phyloP scores from a whole-genome alignment of 2,888 invertebrate genomes.

The Empis stercorea region DNA sequence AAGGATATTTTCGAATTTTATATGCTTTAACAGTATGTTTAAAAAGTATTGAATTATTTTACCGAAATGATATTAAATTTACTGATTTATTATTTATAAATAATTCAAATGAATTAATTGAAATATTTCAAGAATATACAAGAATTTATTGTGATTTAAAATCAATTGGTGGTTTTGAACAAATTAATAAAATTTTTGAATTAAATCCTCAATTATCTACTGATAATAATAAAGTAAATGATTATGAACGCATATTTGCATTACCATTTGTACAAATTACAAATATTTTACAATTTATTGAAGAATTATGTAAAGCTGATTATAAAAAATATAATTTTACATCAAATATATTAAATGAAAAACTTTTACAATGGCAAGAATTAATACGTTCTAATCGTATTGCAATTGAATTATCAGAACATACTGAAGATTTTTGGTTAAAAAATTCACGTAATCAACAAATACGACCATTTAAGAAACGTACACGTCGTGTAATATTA shows the following conservation, averaged over 20 bases:
- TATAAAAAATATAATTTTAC: conserved; percentile 5
- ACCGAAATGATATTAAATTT: conserved; percentile 49
- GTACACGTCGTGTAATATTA: conserved; percentile 57
- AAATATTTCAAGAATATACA: conserved; percentile 57
- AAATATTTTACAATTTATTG: conserved; percentile 26
- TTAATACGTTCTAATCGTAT: conserved; percentile 25
- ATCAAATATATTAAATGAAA: conserved; percentile 23
- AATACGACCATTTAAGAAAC: conserved; percentile 39
- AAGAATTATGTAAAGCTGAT: conserved; percentile 21
- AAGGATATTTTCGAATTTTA: conserved; percentile 54
- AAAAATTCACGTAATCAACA: conserved; percentile 31
- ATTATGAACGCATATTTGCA: conserved; percentile 25
- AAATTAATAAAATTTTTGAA: conserved; percentile 44
- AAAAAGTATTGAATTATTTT: conserved; percentile 54
- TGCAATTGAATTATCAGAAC: conserved; percentile 28
- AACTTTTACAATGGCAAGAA: conserved; percentile 26
- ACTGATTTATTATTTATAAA: conserved; percentile 56
- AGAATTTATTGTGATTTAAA: conserved; percentile 59
- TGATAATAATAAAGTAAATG: conserved; percentile 36
- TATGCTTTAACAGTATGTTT: conserved; percentile 55
- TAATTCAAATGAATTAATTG: conserved; percentile 57
- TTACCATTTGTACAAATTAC: conserved; percentile 27
- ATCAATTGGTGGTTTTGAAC: conserved; percentile 55
- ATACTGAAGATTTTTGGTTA: conserved; percentile 32
- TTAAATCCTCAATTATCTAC: conserved; percentile 44